These are phyloP conservation scores for Andricus curvator DNA, from an alignment of 2,888 invertebrate species.

Conservation along the genomic window DNA sequence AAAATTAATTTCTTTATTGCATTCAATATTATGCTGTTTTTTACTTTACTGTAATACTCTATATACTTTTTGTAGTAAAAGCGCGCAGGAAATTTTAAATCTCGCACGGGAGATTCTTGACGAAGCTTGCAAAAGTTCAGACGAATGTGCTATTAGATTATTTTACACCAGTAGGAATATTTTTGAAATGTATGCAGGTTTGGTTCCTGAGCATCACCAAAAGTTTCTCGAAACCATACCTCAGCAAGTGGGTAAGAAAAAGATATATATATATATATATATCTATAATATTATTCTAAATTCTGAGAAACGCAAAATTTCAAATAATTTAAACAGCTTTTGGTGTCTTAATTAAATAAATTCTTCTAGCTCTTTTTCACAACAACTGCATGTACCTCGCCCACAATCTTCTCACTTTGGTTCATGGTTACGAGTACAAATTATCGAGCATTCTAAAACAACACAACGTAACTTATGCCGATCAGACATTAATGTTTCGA, in stretches of 20 bases:
- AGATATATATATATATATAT: no score
- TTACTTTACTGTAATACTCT: constrained; percentile 56
- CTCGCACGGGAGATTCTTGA: constrained; percentile 84
- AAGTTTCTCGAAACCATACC: constrained; percentile 90
- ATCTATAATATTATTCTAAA: neutral
- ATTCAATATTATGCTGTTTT: constrained; percentile 53
- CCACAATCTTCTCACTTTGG: constrained; percentile 85
- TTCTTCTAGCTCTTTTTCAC: constrained; percentile 86
- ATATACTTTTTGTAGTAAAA: constrained; percentile 79
- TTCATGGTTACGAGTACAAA: constrained; percentile 84
- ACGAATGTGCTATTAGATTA: constrained; percentile 83
- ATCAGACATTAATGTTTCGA: constrained; percentile 84
- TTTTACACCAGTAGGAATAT: constrained; percentile 86
- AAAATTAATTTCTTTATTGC: neutral
- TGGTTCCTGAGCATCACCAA: constrained; percentile 90
- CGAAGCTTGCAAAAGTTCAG: constrained; percentile 83
- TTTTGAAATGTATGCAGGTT: constrained; percentile 87
- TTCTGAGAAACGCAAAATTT: neutral
- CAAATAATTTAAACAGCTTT: constrained; percentile 27
- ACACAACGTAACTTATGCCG: constrained; percentile 84
- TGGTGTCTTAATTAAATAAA: constrained; percentile 11
- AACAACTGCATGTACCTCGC: constrained; percentile 95
- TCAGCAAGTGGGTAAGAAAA: constrained; percentile 87
- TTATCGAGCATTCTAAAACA: constrained; percentile 81
- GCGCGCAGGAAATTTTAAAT: constrained; percentile 83